A percentile compares a stretch with the other conserved stretches of the same genome.
phyloP scores from a whole-genome alignment of 2,797 vertebrate genomes.

The Chaetophractus vellerosus region DNA sequence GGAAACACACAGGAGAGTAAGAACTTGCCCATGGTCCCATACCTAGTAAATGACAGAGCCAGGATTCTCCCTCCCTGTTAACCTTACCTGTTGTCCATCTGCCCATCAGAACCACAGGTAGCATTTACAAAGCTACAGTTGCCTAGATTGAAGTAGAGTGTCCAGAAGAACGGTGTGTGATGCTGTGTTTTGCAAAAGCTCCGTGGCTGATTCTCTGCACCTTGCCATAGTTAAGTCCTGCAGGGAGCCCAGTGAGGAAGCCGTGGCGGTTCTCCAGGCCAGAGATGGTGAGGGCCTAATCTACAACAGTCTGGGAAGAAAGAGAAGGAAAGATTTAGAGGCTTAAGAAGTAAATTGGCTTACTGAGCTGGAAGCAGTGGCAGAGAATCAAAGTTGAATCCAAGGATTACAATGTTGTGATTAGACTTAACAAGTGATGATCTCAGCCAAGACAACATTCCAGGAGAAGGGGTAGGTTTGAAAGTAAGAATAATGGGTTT shows the following conservation, averaged over 20 bases:
- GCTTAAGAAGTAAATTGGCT: neutral
- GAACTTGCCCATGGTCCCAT: neutral
- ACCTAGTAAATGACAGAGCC: neutral
- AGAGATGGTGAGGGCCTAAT: neutral
- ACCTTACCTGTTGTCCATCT: neutral
- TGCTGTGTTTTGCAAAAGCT: neutral
- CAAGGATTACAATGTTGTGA: neutral
- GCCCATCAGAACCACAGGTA: neutral
- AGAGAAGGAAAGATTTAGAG: neutral
- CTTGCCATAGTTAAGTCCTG: neutral
- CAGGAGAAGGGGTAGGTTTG: neutral
- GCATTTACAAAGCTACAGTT: conserved; percentile 32
- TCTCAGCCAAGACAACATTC: neutral
- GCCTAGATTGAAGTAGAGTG: neutral
- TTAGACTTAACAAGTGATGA: neutral
- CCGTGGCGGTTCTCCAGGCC: neutral
- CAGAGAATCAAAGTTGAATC: neutral
- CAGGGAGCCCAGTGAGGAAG: neutral
- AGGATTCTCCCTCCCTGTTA: too few relatives aligned
- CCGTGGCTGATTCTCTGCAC: neutral
- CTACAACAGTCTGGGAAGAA: neutral
- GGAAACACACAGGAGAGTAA: neutral
- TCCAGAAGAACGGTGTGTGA: neutral
- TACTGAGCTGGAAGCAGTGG: neutral
- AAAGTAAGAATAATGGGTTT: neutral